Evolutionary conservation across 1,140 invertebrate genomes (phyloP).

Genomic region (Calephelis virginiensis): DNA sequence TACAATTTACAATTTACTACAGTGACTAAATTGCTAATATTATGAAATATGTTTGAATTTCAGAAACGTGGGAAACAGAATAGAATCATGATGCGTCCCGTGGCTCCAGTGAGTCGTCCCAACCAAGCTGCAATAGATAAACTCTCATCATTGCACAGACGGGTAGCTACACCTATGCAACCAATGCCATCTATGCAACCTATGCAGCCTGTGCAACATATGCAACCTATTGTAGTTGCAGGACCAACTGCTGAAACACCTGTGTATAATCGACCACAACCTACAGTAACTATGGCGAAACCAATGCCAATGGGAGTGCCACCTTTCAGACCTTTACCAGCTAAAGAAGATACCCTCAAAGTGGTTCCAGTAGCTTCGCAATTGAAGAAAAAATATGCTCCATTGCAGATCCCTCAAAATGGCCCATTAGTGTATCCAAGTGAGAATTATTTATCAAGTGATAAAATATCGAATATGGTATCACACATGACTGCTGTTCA

Average conservation of each 20-base stretch:
- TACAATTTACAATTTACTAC: neutral
- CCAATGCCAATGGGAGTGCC: slow-evolving; percentile 81
- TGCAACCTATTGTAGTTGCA: slow-evolving; percentile 59
- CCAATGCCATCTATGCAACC: slow-evolving; percentile 68
- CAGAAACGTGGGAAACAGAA: slow-evolving; percentile 75
- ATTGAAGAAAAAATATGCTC: slow-evolving; percentile 55
- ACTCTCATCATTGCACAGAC: slow-evolving; percentile 53
- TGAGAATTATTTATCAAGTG: slow-evolving; percentile 63
- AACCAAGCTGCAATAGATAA: slow-evolving; percentile 67
- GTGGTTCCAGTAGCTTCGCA: slow-evolving; percentile 60
- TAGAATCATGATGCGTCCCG: slow-evolving; percentile 67
- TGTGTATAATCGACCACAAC: slow-evolving; percentile 36
- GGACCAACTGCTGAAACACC: slow-evolving; percentile 40
- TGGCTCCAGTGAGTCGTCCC: slow-evolving; percentile 46
- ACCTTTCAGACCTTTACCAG: slow-evolving; percentile 87
- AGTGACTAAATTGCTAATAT: neutral
- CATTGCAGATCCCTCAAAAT: slow-evolving; percentile 55
- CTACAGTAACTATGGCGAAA: slow-evolving; percentile 73
- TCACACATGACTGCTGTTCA: slow-evolving; percentile 66
- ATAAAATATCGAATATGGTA: slow-evolving; percentile 66
- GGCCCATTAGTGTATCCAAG: slow-evolving; percentile 60
- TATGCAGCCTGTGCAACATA: slow-evolving; percentile 55
- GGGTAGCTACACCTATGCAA: slow-evolving; percentile 58
- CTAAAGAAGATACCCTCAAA: slow-evolving; percentile 77
- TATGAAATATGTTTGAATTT: slow-evolving; percentile 30